Conservation (phyloP, 2,888 invertebrate genomes). For the Orchestes rusci region DNA sequence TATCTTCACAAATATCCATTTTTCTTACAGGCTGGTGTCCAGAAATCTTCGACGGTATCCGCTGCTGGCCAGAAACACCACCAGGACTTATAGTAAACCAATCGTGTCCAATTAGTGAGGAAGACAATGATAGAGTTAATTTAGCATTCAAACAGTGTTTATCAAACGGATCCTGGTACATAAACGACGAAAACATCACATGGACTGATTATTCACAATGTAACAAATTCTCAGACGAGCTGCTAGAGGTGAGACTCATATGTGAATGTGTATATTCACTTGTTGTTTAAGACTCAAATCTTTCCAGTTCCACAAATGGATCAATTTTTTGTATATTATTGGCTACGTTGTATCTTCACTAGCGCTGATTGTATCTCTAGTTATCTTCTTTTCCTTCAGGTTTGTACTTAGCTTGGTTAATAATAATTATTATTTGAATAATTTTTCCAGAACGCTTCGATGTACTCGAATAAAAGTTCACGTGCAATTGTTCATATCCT, state of each 20-base stretch:
- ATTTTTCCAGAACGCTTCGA: constrained; percentile 36
- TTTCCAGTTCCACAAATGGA: constrained; percentile 56
- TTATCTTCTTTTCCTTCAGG: constrained; percentile 62
- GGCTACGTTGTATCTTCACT: constrained; percentile 61
- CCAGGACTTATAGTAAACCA: constrained; percentile 59
- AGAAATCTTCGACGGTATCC: constrained; percentile 59
- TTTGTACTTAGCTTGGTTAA: constrained; percentile 31
- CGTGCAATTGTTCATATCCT: constrained; percentile 66
- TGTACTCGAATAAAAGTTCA: constrained; percentile 72
- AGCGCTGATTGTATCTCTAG: constrained; percentile 54
- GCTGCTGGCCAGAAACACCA: constrained; percentile 73
- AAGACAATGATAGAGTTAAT: constrained; percentile 31
- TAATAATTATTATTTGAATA: background rate
- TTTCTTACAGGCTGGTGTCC: constrained; percentile 50
- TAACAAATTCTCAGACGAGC: constrained; percentile 48
- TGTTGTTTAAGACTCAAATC: too few relatives aligned
- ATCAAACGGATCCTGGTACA: constrained; percentile 60
- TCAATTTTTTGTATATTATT: constrained; percentile 57
- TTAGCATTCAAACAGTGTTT: constrained; percentile 51
- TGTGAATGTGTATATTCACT: too few relatives aligned
- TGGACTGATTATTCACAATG: constrained; percentile 69
- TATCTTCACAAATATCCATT: background rate
- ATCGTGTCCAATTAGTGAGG: constrained; percentile 55
- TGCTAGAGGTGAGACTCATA: constrained; percentile 54
- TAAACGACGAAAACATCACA: constrained; percentile 48